Evolutionary conservation across 2,113 vertebrate species (phyloP), one percentile per base, ranked within the genome.

Genomic region (Mirounga angustirostris): DNA sequence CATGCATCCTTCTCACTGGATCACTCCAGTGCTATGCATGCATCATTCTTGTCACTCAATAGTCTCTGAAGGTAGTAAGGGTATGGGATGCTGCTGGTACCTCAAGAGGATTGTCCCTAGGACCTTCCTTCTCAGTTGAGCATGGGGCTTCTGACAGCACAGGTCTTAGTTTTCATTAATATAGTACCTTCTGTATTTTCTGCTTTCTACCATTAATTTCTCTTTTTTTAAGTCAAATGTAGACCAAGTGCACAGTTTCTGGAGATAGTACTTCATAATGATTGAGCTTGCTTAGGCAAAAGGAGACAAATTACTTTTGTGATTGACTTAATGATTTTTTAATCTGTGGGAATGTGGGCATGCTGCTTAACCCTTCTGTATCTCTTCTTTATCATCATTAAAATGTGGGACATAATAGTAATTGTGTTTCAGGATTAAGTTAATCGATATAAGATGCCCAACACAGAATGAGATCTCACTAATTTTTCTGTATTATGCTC

Each of bases 21-120:
- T 65, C 22, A 13, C n/a, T 56, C 58, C 7, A 46, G 46, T 5
- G 13, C 21, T 40, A 56, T 4, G 18, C 2, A 3, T 18, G 10
- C 15, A 28, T 73, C 71, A 73, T 73, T 73, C 5, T 11, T 43
- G 21, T 73, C 71, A 43, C 21, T 43, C 71, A 43, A n/a, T 14
- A 13, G 4, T 52, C 30, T 8, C 5, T 14, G 26, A 22, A 26
- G n/a, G 13, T 1, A 3, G 3, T 18, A 8, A 21, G 5, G 1
- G 6, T 40, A 18, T 46, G 21, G 28, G 22, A 33, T 7, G 11
- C 0, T 2, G 2, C 24, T 83, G 19, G 50, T 3, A 22, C 50
- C 14, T 7, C 4, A 21, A 11, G 28, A 71, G 12, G 5, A 28
- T 50, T 24, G 19, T 24, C 7, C 0, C 5, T 43, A 7, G 0